Percentiles rank a stretch among this genome's conserved stretches.
Conservation (phyloP, 2,888 invertebrate species). For the Adineta ricciae region DNA sequence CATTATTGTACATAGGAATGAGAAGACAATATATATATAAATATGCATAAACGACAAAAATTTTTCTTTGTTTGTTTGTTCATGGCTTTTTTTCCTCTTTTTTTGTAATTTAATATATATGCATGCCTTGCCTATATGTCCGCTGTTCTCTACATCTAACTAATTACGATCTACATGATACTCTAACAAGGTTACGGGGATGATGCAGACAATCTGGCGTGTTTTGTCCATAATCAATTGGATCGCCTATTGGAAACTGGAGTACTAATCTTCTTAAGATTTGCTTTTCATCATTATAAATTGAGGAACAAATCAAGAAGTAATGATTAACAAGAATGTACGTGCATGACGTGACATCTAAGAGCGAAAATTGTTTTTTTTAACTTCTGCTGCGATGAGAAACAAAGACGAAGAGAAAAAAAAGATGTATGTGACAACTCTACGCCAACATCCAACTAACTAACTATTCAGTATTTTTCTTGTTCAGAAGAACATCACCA, state of each 20-base stretch:
- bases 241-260: background rate
- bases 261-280: background rate
- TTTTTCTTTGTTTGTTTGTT: background rate
- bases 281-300: background rate
- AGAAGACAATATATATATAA: background rate
- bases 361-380: background rate
- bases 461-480: background rate
- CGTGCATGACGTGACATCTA: background rate
- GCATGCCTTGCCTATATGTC: background rate
- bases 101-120: slow-evolving; percentile 23
- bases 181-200: background rate
- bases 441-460: background rate
- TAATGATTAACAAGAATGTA: background rate
- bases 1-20: background rate
- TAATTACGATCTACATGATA: background rate
- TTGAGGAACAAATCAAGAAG: background rate
- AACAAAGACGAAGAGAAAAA: background rate
- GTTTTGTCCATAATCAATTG: background rate
- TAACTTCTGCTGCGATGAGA: background rate
- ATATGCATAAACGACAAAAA: background rate
- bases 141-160: background rate
- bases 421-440: background rate
- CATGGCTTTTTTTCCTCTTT: background rate
- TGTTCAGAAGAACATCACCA: background rate
- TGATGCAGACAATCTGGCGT: background rate